Conservation (phyloP, 2,888 invertebrate genomes). For the Mimas tiliae region DNA sequence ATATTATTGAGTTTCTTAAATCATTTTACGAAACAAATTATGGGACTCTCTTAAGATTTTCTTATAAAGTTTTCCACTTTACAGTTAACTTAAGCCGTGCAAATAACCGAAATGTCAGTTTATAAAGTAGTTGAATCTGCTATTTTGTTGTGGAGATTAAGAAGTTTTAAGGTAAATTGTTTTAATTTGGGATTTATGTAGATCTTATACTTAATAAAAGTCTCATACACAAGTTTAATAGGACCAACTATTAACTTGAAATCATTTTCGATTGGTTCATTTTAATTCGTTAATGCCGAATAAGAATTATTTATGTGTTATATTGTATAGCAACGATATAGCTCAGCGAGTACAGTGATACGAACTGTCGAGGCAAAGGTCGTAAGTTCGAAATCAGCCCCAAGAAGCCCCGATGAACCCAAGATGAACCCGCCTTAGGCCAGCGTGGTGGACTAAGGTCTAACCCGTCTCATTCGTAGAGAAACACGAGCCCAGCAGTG, state of each 20-base stretch:
- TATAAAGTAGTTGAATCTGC: conserved; percentile 16
- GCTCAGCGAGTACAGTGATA: too few species aligned
- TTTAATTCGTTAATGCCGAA: neutral
- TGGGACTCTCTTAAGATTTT: neutral
- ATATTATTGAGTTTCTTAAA: neutral
- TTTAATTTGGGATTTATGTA: conserved; percentile 3
- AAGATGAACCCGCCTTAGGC: too few species aligned
- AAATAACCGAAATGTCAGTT: conserved; percentile 18
- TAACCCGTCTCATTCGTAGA: too few species aligned
- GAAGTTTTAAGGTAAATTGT: conserved; percentile 7
- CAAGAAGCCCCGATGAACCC: too few species aligned
- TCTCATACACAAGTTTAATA: neutral
- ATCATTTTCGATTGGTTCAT: neutral
- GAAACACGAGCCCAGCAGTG: too few species aligned
- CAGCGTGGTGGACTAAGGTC: too few species aligned
- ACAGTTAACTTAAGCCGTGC: neutral
- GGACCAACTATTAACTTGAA: too few species aligned
- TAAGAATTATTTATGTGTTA: neutral
- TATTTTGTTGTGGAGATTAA: conserved; percentile 16
- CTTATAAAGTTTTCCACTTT: neutral
- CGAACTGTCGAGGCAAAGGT: too few species aligned
- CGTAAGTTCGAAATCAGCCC: too few species aligned
- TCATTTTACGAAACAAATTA: neutral
- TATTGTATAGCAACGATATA: too few species aligned
- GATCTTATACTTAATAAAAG: conserved; percentile 4